Percentiles rank a stretch among this genome's conserved stretches.
These are phyloP conservation scores for Rissa tridactyla DNA, from an alignment of 2,113 vertebrate species.

Conservation along the genomic window DNA sequence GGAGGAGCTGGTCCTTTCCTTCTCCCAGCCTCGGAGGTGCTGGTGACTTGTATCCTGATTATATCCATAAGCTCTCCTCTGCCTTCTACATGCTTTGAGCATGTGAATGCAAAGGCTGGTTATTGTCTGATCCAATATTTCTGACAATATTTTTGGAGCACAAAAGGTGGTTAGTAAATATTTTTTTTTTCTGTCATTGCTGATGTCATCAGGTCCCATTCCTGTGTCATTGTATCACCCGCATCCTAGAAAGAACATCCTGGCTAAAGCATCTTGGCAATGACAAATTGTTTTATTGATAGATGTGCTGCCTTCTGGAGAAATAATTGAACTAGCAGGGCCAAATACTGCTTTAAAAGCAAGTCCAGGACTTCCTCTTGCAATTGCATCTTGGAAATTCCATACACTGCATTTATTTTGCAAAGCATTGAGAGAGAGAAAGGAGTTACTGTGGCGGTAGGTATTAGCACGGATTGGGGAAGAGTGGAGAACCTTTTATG, in stretches of 20 bases:
- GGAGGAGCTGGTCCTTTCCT: background rate
- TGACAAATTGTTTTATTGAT: background rate
- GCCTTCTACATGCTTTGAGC: background rate
- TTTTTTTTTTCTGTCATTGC: background rate
- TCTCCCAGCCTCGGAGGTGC: background rate
- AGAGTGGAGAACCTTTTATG: background rate
- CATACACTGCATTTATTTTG: background rate
- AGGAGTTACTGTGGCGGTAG: background rate
- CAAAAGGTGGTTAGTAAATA: background rate
- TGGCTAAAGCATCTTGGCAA: background rate
- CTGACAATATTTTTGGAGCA: background rate
- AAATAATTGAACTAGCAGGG: background rate
- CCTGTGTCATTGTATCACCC: background rate
- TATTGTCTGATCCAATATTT: background rate
- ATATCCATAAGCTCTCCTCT: background rate
- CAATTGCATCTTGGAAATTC: background rate
- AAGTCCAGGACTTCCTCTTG: background rate
- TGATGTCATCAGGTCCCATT: background rate
- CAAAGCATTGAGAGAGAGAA: background rate
- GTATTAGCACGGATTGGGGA: background rate
- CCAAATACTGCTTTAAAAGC: background rate
- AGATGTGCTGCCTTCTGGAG: background rate
- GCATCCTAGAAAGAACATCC: background rate
- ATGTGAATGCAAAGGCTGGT: background rate
- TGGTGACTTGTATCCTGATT: background rate